phyloP scores from a whole-genome alignment of 2,888 invertebrate species.

The Lithophane leautieri region DNA sequence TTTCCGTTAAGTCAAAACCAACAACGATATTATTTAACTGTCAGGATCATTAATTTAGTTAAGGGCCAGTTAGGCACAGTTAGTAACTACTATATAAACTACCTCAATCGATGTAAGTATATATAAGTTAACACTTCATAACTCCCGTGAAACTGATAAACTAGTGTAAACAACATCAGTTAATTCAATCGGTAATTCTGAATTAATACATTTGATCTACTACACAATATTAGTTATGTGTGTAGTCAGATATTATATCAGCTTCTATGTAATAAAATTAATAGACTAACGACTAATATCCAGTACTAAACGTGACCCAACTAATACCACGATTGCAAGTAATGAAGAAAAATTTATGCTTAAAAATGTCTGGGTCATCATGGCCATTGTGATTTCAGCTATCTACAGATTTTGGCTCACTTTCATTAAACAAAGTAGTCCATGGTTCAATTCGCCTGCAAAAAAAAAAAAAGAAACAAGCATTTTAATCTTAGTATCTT shows the following conservation, averaged over 20 bases:
- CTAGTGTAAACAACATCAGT: neutral
- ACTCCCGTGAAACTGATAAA: constrained; percentile 8
- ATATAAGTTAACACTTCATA: neutral
- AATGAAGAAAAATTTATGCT: neutral
- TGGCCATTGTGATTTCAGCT: neutral
- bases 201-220: constrained; percentile 2
- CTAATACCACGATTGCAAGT: neutral
- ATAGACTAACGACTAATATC: neutral
- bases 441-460: neutral
- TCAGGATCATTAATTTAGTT: neutral
- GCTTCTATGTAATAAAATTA: neutral
- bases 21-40: no score
- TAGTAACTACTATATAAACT: constrained; percentile 16
- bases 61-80: neutral
- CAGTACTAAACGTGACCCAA: neutral
- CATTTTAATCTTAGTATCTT: constrained; percentile 4
- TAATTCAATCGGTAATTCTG: neutral
- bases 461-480: neutral
- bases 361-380: neutral
- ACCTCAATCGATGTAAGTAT: constrained; percentile 8
- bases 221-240: neutral
- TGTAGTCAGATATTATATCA: neutral
- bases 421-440: neutral
- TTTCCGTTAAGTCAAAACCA: no score
- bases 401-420: neutral